These are phyloP conservation scores for Poeciliopsis paucimaculata DNA, from an alignment of 2,797 vertebrate species.

Conservation along the genomic window DNA sequence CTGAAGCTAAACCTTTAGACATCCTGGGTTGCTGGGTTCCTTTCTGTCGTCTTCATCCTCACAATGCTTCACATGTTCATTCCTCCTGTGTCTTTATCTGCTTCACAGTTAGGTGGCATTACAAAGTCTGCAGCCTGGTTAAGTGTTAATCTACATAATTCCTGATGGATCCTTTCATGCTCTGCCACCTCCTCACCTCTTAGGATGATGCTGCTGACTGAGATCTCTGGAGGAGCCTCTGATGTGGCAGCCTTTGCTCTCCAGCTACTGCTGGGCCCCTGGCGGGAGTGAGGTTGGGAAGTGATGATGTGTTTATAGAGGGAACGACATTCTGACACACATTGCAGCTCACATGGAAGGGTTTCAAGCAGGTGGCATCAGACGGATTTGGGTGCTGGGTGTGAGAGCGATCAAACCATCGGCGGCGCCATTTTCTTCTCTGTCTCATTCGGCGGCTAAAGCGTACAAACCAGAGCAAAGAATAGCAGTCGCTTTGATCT, in stretches of 20 bases:
- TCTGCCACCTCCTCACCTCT: constrained; percentile 50
- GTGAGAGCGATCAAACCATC: constrained; percentile 14
- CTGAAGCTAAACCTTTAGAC: constrained; percentile 4
- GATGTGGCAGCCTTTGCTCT: constrained; percentile 48
- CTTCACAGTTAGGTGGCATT: constrained; percentile 23
- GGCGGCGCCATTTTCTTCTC: background rate
- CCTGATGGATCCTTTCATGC: constrained; percentile 58
- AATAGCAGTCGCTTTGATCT: constrained; percentile 23
- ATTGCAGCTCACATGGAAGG: constrained; percentile 25
- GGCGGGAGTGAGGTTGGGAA: constrained; percentile 37
- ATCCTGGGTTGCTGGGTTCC: constrained; percentile 10
- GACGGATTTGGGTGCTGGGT: constrained; percentile 24
- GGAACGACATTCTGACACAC: constrained; percentile 10
- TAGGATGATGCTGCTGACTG: constrained; percentile 46
- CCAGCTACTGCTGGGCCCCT: constrained; percentile 42
- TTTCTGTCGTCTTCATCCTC: constrained; percentile 2
- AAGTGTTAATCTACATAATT: constrained; percentile 42
- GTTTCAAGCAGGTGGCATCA: constrained; percentile 45
- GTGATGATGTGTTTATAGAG: constrained; percentile 40
- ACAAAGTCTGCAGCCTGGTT: constrained; percentile 22
- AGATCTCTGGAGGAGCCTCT: constrained; percentile 48
- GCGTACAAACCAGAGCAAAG: background rate
- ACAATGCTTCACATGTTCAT: constrained; percentile 2
- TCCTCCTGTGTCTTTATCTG: constrained; percentile 11
- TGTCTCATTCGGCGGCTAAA: background rate